A percentile compares a stretch with the other conserved stretches of the same genome.
These are phyloP conservation scores for Hesperia comma DNA, from an alignment of 2,888 invertebrate genomes.

Conservation along the genomic window DNA sequence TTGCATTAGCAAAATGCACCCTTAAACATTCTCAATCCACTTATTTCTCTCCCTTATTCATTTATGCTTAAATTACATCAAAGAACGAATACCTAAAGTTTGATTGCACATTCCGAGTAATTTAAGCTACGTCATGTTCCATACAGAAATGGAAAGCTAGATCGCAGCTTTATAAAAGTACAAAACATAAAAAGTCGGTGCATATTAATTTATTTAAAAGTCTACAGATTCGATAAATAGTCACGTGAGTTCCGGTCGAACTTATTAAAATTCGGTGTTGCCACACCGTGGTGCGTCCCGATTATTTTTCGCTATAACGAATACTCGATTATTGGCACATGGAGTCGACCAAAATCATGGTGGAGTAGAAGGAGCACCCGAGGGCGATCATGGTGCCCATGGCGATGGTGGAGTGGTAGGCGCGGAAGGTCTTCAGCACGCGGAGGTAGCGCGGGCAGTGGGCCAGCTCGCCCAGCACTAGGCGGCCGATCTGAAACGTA, in stretches of 20 bases:
- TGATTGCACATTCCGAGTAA: slow-evolving; percentile 26
- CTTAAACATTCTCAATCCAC: slow-evolving; percentile 45
- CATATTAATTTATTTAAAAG: slow-evolving; percentile 20
- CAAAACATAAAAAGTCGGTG: slow-evolving; percentile 28
- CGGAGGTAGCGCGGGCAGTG: slow-evolving; percentile 92
- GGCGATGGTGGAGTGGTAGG: slow-evolving; percentile 90
- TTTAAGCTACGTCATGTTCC: slow-evolving; percentile 17
- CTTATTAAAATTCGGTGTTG: slow-evolving; percentile 26
- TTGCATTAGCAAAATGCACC: slow-evolving; percentile 50
- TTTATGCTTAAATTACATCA: slow-evolving; percentile 27
- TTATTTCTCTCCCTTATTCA: slow-evolving; percentile 14
- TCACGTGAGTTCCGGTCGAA: slow-evolving; percentile 27
- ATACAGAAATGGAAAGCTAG: slow-evolving; percentile 29
- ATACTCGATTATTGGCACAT: slow-evolving; percentile 62
- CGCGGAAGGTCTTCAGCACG: slow-evolving; percentile 89
- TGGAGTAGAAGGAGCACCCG: slow-evolving; percentile 77
- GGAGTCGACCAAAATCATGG: slow-evolving; percentile 76
- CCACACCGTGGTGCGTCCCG: slow-evolving; percentile 26
- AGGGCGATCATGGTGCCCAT: slow-evolving; percentile 88
- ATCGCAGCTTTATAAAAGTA: slow-evolving; percentile 37
- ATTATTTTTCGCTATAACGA: slow-evolving; percentile 1
- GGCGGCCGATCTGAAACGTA: slow-evolving; percentile 84
- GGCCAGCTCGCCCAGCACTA: slow-evolving; percentile 87
- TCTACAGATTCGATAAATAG: slow-evolving; percentile 32
- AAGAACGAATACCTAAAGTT: slow-evolving; percentile 27